phyloP scores from a whole-genome alignment of 2,113 vertebrate genomes.

The Anoura caudifer region DNA sequence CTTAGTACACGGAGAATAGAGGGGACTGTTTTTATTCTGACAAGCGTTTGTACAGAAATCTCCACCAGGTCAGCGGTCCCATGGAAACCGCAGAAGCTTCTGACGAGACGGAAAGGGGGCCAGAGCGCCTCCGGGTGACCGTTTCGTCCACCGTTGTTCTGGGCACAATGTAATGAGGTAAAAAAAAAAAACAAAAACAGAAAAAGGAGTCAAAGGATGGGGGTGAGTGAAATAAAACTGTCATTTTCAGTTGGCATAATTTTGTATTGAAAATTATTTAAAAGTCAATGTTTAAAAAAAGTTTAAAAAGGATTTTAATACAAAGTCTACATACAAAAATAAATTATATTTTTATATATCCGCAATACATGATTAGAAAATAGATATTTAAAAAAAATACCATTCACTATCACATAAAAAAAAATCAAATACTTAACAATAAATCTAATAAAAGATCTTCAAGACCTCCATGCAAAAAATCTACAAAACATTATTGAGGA shows the following conservation, averaged over 20 bases:
- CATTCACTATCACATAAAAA: not conserved
- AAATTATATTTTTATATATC: not conserved
- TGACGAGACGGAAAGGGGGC: not conserved
- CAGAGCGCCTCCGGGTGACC: not conserved
- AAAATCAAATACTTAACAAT: not conserved
- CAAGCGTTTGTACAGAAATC: not conserved
- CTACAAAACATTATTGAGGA: not conserved
- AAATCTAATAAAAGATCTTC: not conserved
- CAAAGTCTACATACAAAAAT: not conserved
- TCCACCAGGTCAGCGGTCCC: fast-evolving
- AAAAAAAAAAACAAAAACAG: not conserved
- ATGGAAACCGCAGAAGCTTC: fast-evolving
- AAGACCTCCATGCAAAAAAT: not conserved
- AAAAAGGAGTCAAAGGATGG: fast-evolving
- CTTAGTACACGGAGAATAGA: not conserved
- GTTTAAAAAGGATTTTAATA: no score
- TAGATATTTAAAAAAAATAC: not conserved
- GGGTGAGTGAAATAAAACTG: not conserved
- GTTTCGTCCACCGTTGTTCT: fast-evolving
- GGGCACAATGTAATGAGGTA: fast-evolving
- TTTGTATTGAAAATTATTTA: no score
- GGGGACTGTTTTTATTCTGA: not conserved
- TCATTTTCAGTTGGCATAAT: no score
- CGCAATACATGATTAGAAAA: not conserved
- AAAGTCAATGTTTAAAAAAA: not conserved